These are phyloP conservation scores for Synergus laeviventris DNA, from an alignment of 2,888 invertebrate species.

Conservation along the genomic window DNA sequence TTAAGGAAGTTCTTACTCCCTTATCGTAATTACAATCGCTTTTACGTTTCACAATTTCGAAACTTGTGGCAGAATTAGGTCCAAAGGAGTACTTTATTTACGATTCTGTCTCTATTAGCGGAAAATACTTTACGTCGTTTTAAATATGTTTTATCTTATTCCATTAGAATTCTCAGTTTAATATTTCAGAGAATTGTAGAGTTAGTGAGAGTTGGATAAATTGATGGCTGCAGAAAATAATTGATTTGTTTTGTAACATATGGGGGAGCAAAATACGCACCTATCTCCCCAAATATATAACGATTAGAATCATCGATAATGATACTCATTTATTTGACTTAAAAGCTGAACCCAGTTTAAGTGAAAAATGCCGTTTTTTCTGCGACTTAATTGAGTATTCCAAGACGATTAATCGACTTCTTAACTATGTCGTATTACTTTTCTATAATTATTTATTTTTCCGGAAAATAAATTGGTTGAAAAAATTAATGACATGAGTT, in stretches of 20 bases:
- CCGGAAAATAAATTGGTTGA: not conserved
- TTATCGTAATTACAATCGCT: conserved; percentile 34
- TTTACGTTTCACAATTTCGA: conserved; percentile 15
- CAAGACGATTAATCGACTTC: not conserved
- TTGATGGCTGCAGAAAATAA: not conserved
- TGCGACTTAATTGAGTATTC: not conserved
- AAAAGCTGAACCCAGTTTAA: conserved; percentile 28
- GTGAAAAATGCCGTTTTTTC: conserved; percentile 22
- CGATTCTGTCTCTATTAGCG: not conserved
- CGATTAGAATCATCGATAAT: conserved; percentile 35
- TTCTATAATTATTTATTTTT: not conserved
- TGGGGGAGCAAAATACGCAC: not conserved
- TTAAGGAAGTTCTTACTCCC: conserved; percentile 15
- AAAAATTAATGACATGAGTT: no score
- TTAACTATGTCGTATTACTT: not conserved
- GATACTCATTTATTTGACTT: conserved; percentile 35
- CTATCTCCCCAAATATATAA: not conserved
- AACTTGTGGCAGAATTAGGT: conserved; percentile 15
- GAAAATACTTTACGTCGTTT: not conserved
- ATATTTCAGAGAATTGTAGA: not conserved
- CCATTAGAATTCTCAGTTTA: not conserved
- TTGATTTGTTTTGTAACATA: conserved; percentile 12
- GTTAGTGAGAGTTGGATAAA: not conserved
- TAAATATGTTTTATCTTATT: not conserved
- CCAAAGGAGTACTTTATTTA: not conserved